These are phyloP conservation scores for Rosalia funebris DNA, from an alignment of 2,888 invertebrate genomes.

Conservation along the genomic window DNA sequence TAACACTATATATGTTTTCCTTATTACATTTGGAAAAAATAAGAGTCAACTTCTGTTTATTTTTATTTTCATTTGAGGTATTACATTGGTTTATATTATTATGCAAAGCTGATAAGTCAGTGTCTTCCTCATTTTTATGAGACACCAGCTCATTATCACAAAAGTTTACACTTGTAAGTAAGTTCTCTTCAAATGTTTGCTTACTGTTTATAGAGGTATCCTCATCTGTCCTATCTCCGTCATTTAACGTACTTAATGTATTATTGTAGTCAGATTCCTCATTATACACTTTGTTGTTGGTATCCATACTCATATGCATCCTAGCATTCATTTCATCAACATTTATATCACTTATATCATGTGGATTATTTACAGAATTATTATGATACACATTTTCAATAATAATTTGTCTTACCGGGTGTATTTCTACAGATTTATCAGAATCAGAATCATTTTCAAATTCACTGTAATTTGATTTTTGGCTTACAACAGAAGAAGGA, in stretches of 20 bases:
- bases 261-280: background rate
- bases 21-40: slow-evolving; percentile 46
- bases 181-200: no score
- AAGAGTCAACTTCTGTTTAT: slow-evolving; percentile 40
- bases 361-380: background rate
- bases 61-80: slow-evolving; percentile 22
- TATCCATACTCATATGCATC: no score
- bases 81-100: slow-evolving; percentile 29
- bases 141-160: background rate
- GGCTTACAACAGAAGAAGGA: slow-evolving; percentile 30
- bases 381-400: slow-evolving; percentile 10
- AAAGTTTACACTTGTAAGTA: no score
- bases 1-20: slow-evolving; percentile 45
- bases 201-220: no score
- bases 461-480: slow-evolving; percentile 32
- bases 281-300: background rate
- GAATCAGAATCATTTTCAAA: slow-evolving; percentile 29
- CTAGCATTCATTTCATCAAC: no score
- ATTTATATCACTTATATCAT: background rate
- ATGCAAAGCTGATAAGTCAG: slow-evolving; percentile 22
- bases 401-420: slow-evolving; percentile 19
- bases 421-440: slow-evolving; percentile 27
- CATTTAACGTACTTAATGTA: background rate
- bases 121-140: slow-evolving; percentile 24
- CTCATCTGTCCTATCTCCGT: background rate